Percentiles rank a stretch among this genome's conserved stretches.
Conservation (phyloP, 2,113 vertebrate genomes). For the Talpa occidentalis region DNA sequence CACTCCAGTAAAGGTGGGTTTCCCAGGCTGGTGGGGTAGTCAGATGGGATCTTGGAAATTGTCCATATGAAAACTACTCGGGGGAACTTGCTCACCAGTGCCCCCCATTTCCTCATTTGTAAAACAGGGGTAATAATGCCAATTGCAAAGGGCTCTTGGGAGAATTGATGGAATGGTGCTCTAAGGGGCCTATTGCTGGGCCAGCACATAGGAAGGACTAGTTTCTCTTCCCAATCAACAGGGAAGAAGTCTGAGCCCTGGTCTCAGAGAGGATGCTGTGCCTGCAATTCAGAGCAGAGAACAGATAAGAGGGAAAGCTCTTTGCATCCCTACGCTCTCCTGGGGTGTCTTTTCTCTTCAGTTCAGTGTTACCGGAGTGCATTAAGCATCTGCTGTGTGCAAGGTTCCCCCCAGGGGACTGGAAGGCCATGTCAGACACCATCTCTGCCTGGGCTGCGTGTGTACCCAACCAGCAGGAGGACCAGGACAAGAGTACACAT, state of each 20-base stretch:
- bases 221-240: neutral
- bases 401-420: neutral
- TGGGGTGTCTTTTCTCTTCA: neutral
- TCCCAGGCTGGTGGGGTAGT: neutral
- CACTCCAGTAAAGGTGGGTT: neutral
- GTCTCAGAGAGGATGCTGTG: neutral
- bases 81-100: neutral
- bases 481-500: neutral
- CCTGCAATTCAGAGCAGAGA: neutral
- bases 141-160: neutral
- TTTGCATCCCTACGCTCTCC: neutral
- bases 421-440: neutral
- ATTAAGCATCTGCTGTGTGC: neutral
- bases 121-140: neutral
- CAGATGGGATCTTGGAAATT: neutral
- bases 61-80: neutral
- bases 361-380: neutral
- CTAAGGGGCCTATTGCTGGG: neutral
- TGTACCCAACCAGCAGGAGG: conserved; percentile 24
- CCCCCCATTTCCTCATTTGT: neutral
- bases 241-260: neutral
- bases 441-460: neutral
- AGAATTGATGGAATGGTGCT: neutral
- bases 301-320: neutral
- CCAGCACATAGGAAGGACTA: neutral